These are phyloP conservation scores for Lithophane ornitopus DNA, from an alignment of 2,888 invertebrate genomes.

Conservation along the genomic window DNA sequence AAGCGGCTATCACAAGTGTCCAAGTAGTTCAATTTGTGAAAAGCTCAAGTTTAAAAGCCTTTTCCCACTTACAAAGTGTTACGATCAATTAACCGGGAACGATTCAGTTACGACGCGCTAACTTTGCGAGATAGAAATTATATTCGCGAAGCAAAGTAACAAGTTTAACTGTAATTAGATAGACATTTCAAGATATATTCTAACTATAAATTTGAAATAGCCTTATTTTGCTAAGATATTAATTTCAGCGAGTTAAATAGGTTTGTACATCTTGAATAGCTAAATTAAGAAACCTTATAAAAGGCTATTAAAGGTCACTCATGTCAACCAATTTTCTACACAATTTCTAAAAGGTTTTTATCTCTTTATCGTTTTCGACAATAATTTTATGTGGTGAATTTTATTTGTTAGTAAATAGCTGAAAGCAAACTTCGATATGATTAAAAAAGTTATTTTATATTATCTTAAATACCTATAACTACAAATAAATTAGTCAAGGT, in stretches of 20 bases:
- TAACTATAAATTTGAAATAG: neutral
- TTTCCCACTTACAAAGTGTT: conserved; percentile 29
- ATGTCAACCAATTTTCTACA: conserved; percentile 4
- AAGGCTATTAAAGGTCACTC: conserved; percentile 1
- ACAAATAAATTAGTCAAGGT: conserved; percentile 10
- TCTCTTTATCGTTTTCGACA: conserved; percentile 41
- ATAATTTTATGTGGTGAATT: conserved; percentile 9
- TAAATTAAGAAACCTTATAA: conserved; percentile 25
- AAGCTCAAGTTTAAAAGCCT: conserved; percentile 29
- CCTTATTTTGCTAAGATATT: neutral
- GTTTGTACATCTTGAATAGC: conserved; percentile 3
- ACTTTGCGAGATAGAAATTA: conserved; percentile 46
- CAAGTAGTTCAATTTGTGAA: conserved; percentile 31
- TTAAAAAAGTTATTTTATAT: neutral
- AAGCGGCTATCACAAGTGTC: conserved; percentile 1
- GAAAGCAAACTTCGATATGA: conserved; percentile 26
- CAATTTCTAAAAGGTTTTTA: neutral
- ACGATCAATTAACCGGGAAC: conserved; percentile 31
- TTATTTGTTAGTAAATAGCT: conserved; percentile 42
- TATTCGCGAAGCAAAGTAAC: conserved; percentile 21
- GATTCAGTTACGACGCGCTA: conserved; percentile 30
- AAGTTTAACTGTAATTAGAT: conserved; percentile 24
- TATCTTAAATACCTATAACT: neutral
- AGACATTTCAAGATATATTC: conserved; percentile 2
- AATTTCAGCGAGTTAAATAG: conserved; percentile 5